Evolutionary conservation across 2,888 invertebrate species (phyloP), one percentile per base, ranked within the genome.

Genomic region (Lepidochrysops patricia): DNA sequence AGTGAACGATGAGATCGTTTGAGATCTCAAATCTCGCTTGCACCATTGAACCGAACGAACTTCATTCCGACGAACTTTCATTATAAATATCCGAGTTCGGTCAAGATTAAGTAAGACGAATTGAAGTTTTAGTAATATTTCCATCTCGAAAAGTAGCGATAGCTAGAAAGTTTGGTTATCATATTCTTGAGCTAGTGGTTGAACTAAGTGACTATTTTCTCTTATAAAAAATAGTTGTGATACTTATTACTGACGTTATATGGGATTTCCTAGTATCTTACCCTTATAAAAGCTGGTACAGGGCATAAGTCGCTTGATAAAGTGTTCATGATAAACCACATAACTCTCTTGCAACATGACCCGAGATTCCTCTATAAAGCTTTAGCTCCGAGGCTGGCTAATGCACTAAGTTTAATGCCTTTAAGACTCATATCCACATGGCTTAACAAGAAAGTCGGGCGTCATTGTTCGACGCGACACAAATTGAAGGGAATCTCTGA

Each of bases 71-170:
- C 56, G 49, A 67, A 68, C 64, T 67, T 68, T 64, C 64, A 64
- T 65, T 63, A 66, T 68, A 65, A 68, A 66, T 68, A 62, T 57
- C 48, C 56, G 64, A 67, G 62, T 64, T 64, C 62, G 63, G 62
- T 65, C 63, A 43, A 57, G 62, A 62, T 66, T 64, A 54, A 58
- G 54, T 60, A 63, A 66, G 64, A 65, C 57, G 67, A 64, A 67
- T 67, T 62, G 63, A 61, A 66, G 64, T 68, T 68, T 62, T 58
- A 59, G 56, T 57, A 60, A 60, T 60, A 61, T 63, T 66, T 64
- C 58, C 62, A 64, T 63, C 62, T 62, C 54, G 29, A 50, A 57
- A 60, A 54, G 27, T 19, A 19, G 12, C 43, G 37, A 7, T 13
- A 29, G 26, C 29, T 9, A 26, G 27, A 13, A 54, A 29, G 27